Base-by-base conservation (phyloP, 2,888 invertebrate genomes). In the Metellina segmentata region DNA sequence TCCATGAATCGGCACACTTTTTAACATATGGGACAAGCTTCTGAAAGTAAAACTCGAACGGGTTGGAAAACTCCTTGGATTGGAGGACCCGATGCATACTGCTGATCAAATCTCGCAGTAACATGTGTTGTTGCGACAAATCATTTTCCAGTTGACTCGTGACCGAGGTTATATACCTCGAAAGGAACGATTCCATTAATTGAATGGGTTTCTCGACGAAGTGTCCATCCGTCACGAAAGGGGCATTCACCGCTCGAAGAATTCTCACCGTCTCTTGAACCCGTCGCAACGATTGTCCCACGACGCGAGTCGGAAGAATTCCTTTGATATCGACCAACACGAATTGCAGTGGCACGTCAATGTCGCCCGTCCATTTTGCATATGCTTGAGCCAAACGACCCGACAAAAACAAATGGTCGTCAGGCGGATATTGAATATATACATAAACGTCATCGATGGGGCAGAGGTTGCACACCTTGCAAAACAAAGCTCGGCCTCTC, bases 1-100 rank as follows among this genome's bases (percentile, higher is more conserved):
- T 19, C 19, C 82, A 70, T 7, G 51, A 19, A 0, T 11, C 0
- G 0, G 5, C 6, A 20, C 82, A 83, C 0, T 16, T 8, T 72
- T 78, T 49, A 8, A 86, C 86, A 51, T 79, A 86, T 0, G 86
- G 86, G 0, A n/a, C n/a, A n/a, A n/a, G n/a, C n/a, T n/a, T n/a
- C n/a, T n/a, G n/a, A n/a, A n/a, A n/a, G n/a, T n/a, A 86, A 86
- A 48, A 70, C 1, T 51, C 51, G 51, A 87, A 87, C 7, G 11
- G n/a, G 51, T 78, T 79, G 5, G 34, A 20, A 72, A 83, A 83
- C 1, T 83, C 53, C 16, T 83, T 51, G 0, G 20, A 52, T 13
- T 34, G 13, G 0, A 72, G 6, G 1, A 51, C 8, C 8, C 34
- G 34, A n/a, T 87, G 51, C 72, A 79, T 69, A n/a, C 20, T 53